Evolutionary conservation across 1,140 invertebrate species (phyloP).

Genomic region (Penaeus japonicus): DNA sequence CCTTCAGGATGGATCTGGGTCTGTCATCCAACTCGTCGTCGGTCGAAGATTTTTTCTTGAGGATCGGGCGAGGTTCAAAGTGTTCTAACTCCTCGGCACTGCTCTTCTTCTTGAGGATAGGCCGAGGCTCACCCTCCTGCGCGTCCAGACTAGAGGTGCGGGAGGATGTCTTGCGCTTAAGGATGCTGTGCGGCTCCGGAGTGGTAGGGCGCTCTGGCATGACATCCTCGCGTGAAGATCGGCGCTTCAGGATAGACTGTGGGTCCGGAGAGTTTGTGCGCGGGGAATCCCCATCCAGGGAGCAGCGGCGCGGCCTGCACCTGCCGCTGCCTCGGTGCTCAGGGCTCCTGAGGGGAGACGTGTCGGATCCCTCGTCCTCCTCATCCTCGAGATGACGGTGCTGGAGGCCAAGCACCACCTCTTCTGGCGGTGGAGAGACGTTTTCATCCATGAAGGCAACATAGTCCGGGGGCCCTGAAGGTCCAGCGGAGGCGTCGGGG

Average conservation of each 20-base stretch:
- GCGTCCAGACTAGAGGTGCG: conserved; percentile 55
- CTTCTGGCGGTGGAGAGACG: conserved; percentile 31
- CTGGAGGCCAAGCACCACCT: conserved; percentile 33
- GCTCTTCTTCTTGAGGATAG: conserved; percentile 81
- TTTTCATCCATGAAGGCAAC: conserved; percentile 19
- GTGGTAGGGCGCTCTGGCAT: conserved; percentile 66
- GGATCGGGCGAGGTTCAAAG: conserved; percentile 73
- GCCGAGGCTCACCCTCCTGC: conserved; percentile 69
- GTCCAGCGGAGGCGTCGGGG: conserved; percentile 48
- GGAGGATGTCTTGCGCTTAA: conserved; percentile 64
- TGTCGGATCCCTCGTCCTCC: conserved; percentile 27
- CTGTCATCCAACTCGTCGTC: conserved; percentile 77
- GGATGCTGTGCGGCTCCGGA: conserved; percentile 58
- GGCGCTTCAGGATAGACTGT: conserved; percentile 75
- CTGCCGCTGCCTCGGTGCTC: conserved; percentile 39
- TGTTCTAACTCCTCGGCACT: conserved; percentile 56
- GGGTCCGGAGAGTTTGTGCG: conserved; percentile 63
- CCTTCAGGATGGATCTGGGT: conserved; percentile 82
- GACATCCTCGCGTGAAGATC: conserved; percentile 71
- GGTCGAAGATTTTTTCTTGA: conserved; percentile 83
- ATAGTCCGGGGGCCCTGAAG: conserved; percentile 59
- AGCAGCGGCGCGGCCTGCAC: conserved; percentile 45
- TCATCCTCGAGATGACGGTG: conserved; percentile 32
- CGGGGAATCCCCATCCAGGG: conserved; percentile 33
- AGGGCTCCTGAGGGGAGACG: conserved; percentile 29